Evolutionary conservation across 2,888 invertebrate genomes (phyloP), one percentile per base, ranked within the genome.

Genomic region (Lepeophtheirus nordmannii): DNA sequence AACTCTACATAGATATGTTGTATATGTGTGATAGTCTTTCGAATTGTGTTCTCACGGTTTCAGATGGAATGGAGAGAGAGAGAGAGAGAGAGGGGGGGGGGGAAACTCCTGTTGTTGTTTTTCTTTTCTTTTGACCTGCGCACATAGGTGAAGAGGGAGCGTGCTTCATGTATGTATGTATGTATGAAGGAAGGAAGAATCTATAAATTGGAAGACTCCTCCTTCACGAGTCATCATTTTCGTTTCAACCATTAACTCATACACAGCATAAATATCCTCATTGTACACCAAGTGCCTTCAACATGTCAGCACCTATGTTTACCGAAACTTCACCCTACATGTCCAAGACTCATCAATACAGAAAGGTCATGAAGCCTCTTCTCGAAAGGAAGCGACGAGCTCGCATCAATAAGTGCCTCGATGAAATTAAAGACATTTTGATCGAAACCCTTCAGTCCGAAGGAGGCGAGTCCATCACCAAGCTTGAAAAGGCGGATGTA

Each of bases 281-380:
- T 30, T 30, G 7, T 5, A n/a, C n/a, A n/a, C n/a, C n/a, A 30
- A 30, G 30, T 5, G 30, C 30, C 7, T 30, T 30, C 30, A 30
- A 30, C 2, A 30, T 53, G 17, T 53, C n/a, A 53, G n/a, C 53
- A 53, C 53, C 53, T 17, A 46, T 46, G 53, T 46, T n/a, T 17
- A n/a, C 53, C 8, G 71, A 71, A 73, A 64, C 72, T 72, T 70
- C 80, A 80, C 69, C 85, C 85, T 46, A 46, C 70, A 86, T 88
- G 78, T 89, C 89, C 73, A 83, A 89, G 77, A 90, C 90, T 74
- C 89, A 89, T 78, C 89, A 90, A 77, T 90, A 90, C 78, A 83
- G 89, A 78, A 90, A 58, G 58, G 20, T 87, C 69, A 87, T 86
- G 78, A 87, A 87, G 74, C 87, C 87, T 37, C 81, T 87, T 79